phyloP scores from a whole-genome alignment of 2,888 invertebrate genomes.

The Mimumesa dahlbomi region DNA sequence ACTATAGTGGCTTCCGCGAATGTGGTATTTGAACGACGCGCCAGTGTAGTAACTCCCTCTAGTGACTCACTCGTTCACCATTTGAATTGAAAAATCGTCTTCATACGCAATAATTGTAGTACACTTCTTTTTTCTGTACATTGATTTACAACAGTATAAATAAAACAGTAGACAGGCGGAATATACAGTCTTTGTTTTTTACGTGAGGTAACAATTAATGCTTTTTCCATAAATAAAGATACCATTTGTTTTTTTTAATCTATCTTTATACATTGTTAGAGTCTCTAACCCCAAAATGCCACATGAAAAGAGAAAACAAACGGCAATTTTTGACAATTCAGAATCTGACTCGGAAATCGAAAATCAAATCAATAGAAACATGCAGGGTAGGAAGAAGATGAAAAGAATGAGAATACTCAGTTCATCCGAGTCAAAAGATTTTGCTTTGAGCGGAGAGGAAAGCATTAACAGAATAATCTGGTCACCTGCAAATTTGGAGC shows the following conservation, averaged over 20 bases:
- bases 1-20: too few species aligned
- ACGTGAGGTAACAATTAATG: neutral
- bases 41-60: too few species aligned
- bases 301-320: slow-evolving; percentile 16
- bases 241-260: neutral
- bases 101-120: too few species aligned
- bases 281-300: slow-evolving; percentile 9
- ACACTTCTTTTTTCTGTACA: too few species aligned
- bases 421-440: slow-evolving; percentile 32
- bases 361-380: slow-evolving; percentile 34
- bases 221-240: slow-evolving; percentile 5
- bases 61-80: too few species aligned
- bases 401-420: slow-evolving; percentile 31
- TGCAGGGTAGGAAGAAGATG: slow-evolving; percentile 27
- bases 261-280: slow-evolving; percentile 21
- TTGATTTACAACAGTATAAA: too few species aligned
- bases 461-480: slow-evolving; percentile 12
- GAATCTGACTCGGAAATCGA: slow-evolving; percentile 28
- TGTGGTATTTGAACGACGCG: too few species aligned
- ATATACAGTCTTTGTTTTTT: too few species aligned
- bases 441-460: slow-evolving; percentile 10
- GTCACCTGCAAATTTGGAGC: slow-evolving; percentile 30
- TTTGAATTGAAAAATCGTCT: too few species aligned
- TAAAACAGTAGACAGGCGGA: too few species aligned
- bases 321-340: slow-evolving; percentile 26